Evolutionary conservation across 2,797 vertebrate genomes (phyloP), one percentile per base, ranked within the genome.

Genomic region (Lepus townsendii): DNA sequence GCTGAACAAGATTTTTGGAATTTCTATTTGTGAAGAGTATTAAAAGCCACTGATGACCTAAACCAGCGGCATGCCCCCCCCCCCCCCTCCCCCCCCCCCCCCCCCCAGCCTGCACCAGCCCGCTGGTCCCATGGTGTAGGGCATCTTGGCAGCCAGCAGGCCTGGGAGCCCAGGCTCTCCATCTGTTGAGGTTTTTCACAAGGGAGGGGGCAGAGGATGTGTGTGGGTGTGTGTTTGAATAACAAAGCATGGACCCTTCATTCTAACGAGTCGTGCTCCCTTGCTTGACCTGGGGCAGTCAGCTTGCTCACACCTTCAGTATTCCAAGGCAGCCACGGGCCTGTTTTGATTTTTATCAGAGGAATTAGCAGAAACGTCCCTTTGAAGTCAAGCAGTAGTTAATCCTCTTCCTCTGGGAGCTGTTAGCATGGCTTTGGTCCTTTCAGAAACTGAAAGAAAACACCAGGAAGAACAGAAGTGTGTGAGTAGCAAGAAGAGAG

Each of bases 391-490:
- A 89, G 90, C 83, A 88, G 42, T 91, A 52, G 75, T 65, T 83
- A 78, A 93, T 96, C 88, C 47, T 95, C 96, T 96, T 95, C 95
- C 79, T 83, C 38, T 95, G 89, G 52, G 57, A 87, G 38, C 84
- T 88, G 88, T 91, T 96, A 69, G 14, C n/a, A 78, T 96, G 66
- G 52, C 87, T 88, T 83, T 86, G 57, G 26, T 93, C 79, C 62
- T 96, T 95, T 83, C 57, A 95, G 77, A 95, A 96, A 95, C 94
- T 96, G 92, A 68, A 95, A 89, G 83, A 96, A 96, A 77, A 96
- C n/a, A 94, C 84, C 12, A 87, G 38, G 16, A 95, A 90, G 79
- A 95, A 91, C 0, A 50, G n/a, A 94, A 88, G 27, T 95, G 94
- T 68, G 26, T 90, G 65, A 90, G 47, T 78, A 54, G 16, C 62